Evolutionary conservation across 2,797 vertebrate species (phyloP).

Genomic region (Holocentrus rufus): DNA sequence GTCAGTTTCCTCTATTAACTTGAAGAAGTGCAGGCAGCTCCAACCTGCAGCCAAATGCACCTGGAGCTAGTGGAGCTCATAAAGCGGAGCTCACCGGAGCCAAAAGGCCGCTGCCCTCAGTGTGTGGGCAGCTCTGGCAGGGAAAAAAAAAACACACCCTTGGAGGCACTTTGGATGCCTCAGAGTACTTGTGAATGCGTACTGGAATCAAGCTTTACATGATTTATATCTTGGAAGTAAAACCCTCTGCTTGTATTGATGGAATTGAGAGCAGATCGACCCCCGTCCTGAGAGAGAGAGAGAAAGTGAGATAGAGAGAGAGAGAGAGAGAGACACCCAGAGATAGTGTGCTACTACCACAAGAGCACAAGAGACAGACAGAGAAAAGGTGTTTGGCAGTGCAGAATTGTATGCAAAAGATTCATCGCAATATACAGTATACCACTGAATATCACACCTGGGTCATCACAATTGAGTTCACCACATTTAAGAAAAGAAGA

Average conservation of each 20-base stretch:
- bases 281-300: conserved; percentile 62
- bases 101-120: conserved; percentile 39
- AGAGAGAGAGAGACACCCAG: conserved; percentile 48
- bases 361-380: conserved; percentile 74
- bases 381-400: conserved; percentile 81
- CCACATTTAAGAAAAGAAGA: not conserved
- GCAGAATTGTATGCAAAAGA: conserved; percentile 76
- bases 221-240: conserved; percentile 20
- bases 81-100: conserved; percentile 50
- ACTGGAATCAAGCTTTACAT: conserved; percentile 1
- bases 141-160: conserved; percentile 13
- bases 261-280: conserved; percentile 60
- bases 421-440: conserved; percentile 74
- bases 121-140: not conserved
- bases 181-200: not conserved
- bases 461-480: conserved; percentile 53
- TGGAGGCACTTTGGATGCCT: conserved; percentile 11
- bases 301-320: too few species aligned
- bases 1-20: conserved; percentile 48
- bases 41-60: conserved; percentile 40
- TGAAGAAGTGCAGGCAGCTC: conserved; percentile 34
- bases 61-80: conserved; percentile 49
- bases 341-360: conserved; percentile 75
- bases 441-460: conserved; percentile 66
- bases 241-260: conserved; percentile 36